A percentile compares a stretch with the other conserved stretches of the same genome.
These are phyloP conservation scores for Genyomyrus donnyi DNA, from an alignment of 2,113 vertebrate genomes.

Conservation along the genomic window DNA sequence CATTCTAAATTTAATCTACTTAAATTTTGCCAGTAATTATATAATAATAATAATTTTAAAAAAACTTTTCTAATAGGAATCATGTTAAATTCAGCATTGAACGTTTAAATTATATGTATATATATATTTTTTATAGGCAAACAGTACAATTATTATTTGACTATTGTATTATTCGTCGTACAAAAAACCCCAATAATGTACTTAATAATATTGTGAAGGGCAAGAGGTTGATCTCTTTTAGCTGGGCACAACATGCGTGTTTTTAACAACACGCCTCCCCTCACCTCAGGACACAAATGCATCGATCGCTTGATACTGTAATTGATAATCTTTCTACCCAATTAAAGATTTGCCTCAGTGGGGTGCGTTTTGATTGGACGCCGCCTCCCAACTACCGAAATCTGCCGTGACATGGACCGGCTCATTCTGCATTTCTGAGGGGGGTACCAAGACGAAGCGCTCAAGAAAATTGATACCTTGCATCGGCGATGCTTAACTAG, in stretches of 20 bases:
- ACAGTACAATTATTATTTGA: neutral
- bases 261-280: constrained; percentile 39
- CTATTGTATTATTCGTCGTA: neutral
- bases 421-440: constrained; percentile 66
- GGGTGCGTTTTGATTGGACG: constrained; percentile 67
- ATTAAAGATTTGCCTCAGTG: constrained; percentile 60
- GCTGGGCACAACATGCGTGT: constrained; percentile 14
- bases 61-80: neutral
- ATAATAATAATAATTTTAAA: neutral
- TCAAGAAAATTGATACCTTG: constrained; percentile 16
- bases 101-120: neutral
- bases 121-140: neutral
- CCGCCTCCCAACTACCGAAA: constrained; percentile 52
- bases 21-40: neutral
- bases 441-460: constrained; percentile 45
- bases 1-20: constrained; percentile 1
- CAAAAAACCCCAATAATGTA: neutral
- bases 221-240: neutral
- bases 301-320: constrained; percentile 68
- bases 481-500: neutral
- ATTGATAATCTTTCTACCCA: constrained; percentile 75
- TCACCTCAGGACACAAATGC: constrained; percentile 66
- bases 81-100: neutral
- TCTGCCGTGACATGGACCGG: constrained; percentile 74
- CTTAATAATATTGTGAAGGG: neutral